Evolutionary conservation across 1,140 invertebrate species (phyloP).

Genomic region (Aphaenogaster ashmeadi): DNA sequence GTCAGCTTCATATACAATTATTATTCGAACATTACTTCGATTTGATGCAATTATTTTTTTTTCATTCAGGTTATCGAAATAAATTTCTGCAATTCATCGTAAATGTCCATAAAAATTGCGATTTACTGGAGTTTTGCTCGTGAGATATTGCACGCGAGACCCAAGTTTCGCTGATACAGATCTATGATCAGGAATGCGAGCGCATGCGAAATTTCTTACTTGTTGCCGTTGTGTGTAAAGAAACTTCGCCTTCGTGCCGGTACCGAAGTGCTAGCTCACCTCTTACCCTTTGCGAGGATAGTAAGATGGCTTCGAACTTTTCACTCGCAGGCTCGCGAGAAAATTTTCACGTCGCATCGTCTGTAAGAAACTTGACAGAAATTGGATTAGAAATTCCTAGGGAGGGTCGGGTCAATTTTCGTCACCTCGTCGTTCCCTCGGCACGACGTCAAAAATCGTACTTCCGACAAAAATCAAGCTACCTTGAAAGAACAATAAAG

Average conservation of each 20-base stretch:
- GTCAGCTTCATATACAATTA: background rate
- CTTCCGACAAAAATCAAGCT: constrained; percentile 43
- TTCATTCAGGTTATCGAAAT: background rate
- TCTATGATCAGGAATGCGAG: constrained; percentile 38
- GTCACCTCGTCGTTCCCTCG: constrained; percentile 58
- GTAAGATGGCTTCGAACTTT: constrained; percentile 56
- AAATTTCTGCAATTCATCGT: constrained; percentile 29
- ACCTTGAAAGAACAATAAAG: constrained; percentile 57
- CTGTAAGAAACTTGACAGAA: constrained; percentile 59
- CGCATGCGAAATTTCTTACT: constrained; percentile 45
- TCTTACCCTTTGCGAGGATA: constrained; percentile 10
- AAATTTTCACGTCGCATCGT: constrained; percentile 57
- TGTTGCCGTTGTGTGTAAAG: constrained; percentile 31
- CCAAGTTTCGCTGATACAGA: constrained; percentile 53
- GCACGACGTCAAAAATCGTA: constrained; percentile 57
- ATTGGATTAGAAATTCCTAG: constrained; percentile 66
- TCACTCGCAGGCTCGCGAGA: constrained; percentile 42
- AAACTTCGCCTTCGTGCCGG: constrained; percentile 31
- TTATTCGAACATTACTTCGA: background rate
- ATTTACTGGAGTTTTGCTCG: constrained; percentile 39
- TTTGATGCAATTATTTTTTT: background rate
- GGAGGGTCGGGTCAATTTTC: constrained; percentile 59
- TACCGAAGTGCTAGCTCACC: constrained; percentile 30
- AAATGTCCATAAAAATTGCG: constrained; percentile 22
- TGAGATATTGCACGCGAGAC: constrained; percentile 19